These are phyloP conservation scores for Lamellibrachia luymesi DNA, from an alignment of 1,140 invertebrate species.

Conservation along the genomic window DNA sequence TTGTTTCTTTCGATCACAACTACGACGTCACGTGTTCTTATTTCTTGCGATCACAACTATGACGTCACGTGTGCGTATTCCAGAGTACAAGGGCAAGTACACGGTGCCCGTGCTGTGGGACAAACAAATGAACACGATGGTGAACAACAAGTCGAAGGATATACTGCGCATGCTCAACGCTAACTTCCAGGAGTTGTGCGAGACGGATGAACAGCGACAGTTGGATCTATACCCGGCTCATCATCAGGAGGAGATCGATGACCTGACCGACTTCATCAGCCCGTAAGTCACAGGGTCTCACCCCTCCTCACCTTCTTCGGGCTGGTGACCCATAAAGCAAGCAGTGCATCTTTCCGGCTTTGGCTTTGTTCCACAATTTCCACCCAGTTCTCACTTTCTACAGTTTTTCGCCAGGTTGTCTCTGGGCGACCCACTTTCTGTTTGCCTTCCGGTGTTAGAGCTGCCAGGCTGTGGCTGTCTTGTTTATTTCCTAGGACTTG, in stretches of 20 bases:
- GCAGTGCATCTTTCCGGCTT: too few relatives aligned
- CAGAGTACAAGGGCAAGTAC: constrained; percentile 35
- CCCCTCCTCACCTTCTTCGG: too few relatives aligned
- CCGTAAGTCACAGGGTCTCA: constrained; percentile 42
- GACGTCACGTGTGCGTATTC: neutral
- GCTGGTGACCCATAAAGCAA: too few relatives aligned
- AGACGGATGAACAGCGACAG: constrained; percentile 41
- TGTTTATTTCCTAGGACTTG: too few relatives aligned
- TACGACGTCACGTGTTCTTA: too few relatives aligned
- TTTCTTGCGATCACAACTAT: neutral
- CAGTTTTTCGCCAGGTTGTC: too few relatives aligned
- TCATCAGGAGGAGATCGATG: constrained; percentile 41
- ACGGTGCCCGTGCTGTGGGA: constrained; percentile 51
- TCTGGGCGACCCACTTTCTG: too few relatives aligned
- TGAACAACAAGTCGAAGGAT: constrained; percentile 53
- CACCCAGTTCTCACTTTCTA: too few relatives aligned
- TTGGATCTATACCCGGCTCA: constrained; percentile 48
- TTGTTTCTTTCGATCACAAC: neutral
- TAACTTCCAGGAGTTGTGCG: constrained; percentile 51
- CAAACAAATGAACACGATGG: constrained; percentile 44
- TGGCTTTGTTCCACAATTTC: too few relatives aligned
- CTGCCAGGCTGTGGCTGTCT: too few relatives aligned
- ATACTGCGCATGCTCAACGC: constrained; percentile 52
- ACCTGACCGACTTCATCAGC: constrained; percentile 49
- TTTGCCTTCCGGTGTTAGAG: too few relatives aligned